phyloP scores from a whole-genome alignment of 1,140 invertebrate genomes.

The Anastrepha obliqua region DNA sequence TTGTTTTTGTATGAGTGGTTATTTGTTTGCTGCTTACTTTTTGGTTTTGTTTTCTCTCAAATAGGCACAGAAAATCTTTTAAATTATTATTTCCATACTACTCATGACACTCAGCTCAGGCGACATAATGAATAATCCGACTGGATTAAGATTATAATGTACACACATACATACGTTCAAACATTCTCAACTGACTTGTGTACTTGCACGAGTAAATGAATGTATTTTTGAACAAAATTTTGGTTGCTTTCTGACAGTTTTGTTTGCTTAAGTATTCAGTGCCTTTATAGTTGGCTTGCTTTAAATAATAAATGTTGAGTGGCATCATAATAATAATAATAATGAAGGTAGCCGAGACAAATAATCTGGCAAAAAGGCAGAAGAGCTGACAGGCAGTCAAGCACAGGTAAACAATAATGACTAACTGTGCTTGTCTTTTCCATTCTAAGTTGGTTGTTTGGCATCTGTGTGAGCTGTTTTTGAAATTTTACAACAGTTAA shows the following conservation, averaged over 20 bases:
- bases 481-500: too few species aligned
- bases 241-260: neutral
- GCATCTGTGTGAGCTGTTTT: too few species aligned
- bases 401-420: neutral
- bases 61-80: neutral
- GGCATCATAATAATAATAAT: neutral
- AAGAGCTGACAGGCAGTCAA: neutral
- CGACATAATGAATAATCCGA: slow-evolving; percentile 30
- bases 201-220: too few species aligned
- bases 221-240: neutral
- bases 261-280: neutral
- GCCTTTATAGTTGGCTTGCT: neutral
- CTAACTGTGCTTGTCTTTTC: neutral
- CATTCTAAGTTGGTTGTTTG: neutral
- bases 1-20: neutral
- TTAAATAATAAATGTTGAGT: slow-evolving; percentile 44
- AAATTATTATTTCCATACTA: slow-evolving; percentile 24
- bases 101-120: neutral
- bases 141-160: slow-evolving; percentile 21
- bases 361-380: neutral
- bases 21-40: slow-evolving; percentile 4
- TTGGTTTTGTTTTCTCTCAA: neutral
- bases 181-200: too few species aligned
- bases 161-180: neutral
- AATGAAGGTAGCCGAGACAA: neutral